phyloP scores from a whole-genome alignment of 2,888 invertebrate species.

The Cremastinae sp. region DNA sequence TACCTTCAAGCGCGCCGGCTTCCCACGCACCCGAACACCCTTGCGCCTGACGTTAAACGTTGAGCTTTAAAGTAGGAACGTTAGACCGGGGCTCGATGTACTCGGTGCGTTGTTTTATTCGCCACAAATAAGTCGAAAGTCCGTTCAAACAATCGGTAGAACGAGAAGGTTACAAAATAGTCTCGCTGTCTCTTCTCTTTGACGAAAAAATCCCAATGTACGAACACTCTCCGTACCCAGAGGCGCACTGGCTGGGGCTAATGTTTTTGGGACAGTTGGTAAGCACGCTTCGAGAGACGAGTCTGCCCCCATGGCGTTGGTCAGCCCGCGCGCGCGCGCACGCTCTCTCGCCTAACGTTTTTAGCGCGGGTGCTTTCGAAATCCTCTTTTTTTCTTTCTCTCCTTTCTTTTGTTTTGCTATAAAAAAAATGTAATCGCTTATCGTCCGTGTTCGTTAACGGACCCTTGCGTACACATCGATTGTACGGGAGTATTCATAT shows the following conservation, averaged over 20 bases:
- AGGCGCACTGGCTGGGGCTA: constrained; percentile 77
- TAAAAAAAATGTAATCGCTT: constrained; percentile 44
- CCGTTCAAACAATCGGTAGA: constrained; percentile 46
- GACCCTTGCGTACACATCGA: constrained; percentile 12
- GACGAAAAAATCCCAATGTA: constrained; percentile 54
- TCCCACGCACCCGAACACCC: constrained; percentile 68
- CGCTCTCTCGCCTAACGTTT: constrained; percentile 54
- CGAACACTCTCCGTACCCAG: constrained; percentile 70
- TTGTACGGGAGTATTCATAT: constrained; percentile 18
- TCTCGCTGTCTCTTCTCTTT: constrained; percentile 22
- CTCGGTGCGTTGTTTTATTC: background rate
- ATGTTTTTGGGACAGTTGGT: constrained; percentile 77
- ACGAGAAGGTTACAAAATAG: constrained; percentile 21
- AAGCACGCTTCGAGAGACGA: constrained; percentile 49
- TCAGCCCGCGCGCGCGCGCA: constrained; percentile 48
- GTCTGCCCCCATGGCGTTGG: constrained; percentile 67
- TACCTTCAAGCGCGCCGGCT: constrained; percentile 79
- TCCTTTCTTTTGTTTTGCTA: constrained; percentile 4
- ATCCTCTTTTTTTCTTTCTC: constrained; percentile 49
- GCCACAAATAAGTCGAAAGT: constrained; percentile 39
- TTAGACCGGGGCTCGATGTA: constrained; percentile 10
- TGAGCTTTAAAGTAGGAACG: constrained; percentile 12
- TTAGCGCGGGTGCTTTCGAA: constrained; percentile 58
- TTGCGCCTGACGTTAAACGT: constrained; percentile 39
- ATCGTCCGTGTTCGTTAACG: constrained; percentile 48